Percentiles rank a stretch among this genome's conserved stretches.
These are phyloP conservation scores for Anisognathus igniventris DNA, from an alignment of 2,797 vertebrate genomes.

Conservation along the genomic window DNA sequence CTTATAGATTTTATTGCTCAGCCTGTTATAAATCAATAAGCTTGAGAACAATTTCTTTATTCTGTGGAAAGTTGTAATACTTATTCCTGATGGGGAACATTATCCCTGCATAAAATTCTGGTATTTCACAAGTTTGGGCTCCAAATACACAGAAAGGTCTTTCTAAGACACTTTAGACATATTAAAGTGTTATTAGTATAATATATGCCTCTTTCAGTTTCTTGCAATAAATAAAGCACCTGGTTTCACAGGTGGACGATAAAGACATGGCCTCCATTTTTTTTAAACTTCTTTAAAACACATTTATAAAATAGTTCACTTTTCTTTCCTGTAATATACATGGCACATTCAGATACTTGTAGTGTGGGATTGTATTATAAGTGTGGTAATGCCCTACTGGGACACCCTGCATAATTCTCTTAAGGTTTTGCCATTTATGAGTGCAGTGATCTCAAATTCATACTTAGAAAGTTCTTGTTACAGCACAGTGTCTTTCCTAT, in stretches of 20 bases:
- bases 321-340: neutral
- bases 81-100: neutral
- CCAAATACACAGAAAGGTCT: neutral
- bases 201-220: neutral
- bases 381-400: neutral
- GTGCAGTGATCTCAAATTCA: neutral
- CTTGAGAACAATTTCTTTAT: neutral
- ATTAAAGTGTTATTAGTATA: neutral
- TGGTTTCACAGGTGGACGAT: constrained; percentile 29
- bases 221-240: constrained; percentile 33
- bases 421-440: neutral
- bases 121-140: neutral
- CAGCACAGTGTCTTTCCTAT: neutral
- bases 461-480: neutral
- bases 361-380: neutral
- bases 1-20: neutral
- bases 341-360: neutral
- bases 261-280: neutral
- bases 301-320: neutral
- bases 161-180: neutral
- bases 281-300: neutral
- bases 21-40: neutral
- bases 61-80: neutral
- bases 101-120: neutral
- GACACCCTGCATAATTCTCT: neutral